These are phyloP conservation scores for Paradoxurus hermaphroditus DNA, from an alignment of 2,113 vertebrate species.

Conservation along the genomic window DNA sequence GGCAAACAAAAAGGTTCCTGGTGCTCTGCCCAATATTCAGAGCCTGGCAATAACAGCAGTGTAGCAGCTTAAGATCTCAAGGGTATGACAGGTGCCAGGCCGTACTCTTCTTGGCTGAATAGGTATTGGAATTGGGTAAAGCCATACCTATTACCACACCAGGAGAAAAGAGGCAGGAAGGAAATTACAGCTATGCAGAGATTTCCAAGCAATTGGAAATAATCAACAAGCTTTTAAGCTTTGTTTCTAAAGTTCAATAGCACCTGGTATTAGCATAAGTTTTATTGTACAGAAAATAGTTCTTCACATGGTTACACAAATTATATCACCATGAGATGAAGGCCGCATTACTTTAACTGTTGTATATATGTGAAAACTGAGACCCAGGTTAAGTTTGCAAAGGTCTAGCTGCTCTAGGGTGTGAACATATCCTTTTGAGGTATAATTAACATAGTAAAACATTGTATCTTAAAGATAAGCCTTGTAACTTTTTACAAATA, in stretches of 20 bases:
- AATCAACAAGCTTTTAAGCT: neutral
- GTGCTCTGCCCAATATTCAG: neutral
- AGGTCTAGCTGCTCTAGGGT: neutral
- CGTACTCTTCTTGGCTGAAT: neutral
- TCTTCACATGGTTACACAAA: neutral
- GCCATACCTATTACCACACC: rapidly evolving
- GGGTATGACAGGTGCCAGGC: neutral
- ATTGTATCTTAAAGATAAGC: neutral
- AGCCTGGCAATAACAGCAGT: rapidly evolving
- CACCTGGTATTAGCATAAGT: neutral
- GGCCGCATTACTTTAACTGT: neutral
- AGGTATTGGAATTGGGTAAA: neutral
- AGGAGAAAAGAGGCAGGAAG: neutral
- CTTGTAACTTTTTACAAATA: neutral
- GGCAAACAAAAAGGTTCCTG: neutral
- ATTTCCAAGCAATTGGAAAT: neutral
- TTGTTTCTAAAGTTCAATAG: neutral
- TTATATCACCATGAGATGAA: neutral
- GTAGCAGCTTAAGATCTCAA: neutral
- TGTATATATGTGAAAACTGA: neutral
- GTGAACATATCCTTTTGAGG: neutral
- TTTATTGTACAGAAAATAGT: neutral
- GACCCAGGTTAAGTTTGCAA: neutral
- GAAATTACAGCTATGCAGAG: neutral
- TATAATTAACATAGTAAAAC: neutral